Conservation (phyloP, 2,797 vertebrate species). For the Rhodeus uyekii region DNA sequence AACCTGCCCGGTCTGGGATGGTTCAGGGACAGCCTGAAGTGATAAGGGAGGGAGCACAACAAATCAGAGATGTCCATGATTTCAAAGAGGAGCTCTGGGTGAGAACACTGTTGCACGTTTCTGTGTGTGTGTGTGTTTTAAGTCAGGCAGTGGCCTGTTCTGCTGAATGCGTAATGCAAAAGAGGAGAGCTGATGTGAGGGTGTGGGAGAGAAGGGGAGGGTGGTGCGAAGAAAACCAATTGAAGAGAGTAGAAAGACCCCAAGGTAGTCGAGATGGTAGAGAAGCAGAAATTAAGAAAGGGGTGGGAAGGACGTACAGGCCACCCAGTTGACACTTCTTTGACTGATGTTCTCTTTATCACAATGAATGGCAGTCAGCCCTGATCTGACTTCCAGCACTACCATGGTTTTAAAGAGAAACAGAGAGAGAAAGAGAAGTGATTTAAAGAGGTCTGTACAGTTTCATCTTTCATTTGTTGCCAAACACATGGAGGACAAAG, state of each 20-base stretch:
- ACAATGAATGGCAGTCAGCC: slow-evolving; percentile 42
- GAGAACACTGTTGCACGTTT: background rate
- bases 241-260: background rate
- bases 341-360: slow-evolving; percentile 47
- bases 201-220: background rate
- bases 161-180: slow-evolving; percentile 24
- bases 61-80: slow-evolving; percentile 24
- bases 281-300: background rate
- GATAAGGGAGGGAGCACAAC: slow-evolving; percentile 22
- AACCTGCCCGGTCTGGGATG: background rate
- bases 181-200: slow-evolving; percentile 8
- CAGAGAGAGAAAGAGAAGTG: background rate
- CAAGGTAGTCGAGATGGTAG: background rate
- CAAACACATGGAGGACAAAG: background rate
- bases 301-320: slow-evolving; percentile 3
- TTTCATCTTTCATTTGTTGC: slow-evolving; percentile 29
- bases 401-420: slow-evolving; percentile 11
- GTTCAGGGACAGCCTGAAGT: slow-evolving; percentile 10
- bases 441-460: slow-evolving; percentile 41
- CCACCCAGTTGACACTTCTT: slow-evolving; percentile 30
- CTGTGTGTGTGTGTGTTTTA: slow-evolving; percentile 14
- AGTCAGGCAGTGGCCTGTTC: background rate
- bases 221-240: background rate
- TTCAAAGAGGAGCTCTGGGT: slow-evolving; percentile 26
- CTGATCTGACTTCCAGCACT: slow-evolving; percentile 26